These are phyloP conservation scores for Antheraea assamensis DNA, from an alignment of 2,888 invertebrate species.

Conservation along the genomic window DNA sequence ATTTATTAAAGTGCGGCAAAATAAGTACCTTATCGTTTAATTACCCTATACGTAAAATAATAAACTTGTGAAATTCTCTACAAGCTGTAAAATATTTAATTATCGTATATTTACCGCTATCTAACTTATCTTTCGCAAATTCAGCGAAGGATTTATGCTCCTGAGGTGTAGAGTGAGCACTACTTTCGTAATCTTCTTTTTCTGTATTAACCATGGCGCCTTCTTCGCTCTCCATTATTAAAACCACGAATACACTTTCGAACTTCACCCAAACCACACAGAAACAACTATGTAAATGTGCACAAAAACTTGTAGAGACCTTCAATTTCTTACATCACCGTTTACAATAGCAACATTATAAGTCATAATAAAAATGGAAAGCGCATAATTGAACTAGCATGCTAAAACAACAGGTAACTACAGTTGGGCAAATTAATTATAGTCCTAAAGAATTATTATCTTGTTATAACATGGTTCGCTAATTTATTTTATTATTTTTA, in stretches of 20 bases:
- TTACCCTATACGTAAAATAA: not conserved
- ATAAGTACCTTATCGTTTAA: not conserved
- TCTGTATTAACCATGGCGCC: conserved; percentile 56
- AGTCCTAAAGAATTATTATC: not conserved
- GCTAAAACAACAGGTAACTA: not conserved
- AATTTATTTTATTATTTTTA: conserved; percentile 28
- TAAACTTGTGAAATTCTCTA: not conserved
- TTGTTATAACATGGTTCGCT: not conserved
- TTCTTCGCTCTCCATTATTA: conserved; percentile 68
- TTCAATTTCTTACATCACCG: conserved; percentile 80
- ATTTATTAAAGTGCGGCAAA: not conserved
- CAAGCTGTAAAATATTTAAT: not conserved
- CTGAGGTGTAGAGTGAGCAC: conserved; percentile 73
- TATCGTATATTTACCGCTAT: conserved; percentile 61
- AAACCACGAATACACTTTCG: conserved; percentile 22
- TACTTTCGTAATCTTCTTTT: conserved; percentile 70
- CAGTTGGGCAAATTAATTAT: not conserved
- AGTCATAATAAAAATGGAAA: not conserved
- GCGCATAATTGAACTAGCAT: not conserved
- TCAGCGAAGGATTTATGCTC: conserved; percentile 76
- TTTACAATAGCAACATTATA: conserved; percentile 50
- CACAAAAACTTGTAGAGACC: conserved; percentile 48
- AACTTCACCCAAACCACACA: conserved; percentile 30
- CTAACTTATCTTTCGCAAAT: conserved; percentile 76
- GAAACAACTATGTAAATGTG: conserved; percentile 52